Base-by-base conservation (phyloP, 2,113 vertebrate genomes). In the Sinocyclocheilus maitianheensis region DNA sequence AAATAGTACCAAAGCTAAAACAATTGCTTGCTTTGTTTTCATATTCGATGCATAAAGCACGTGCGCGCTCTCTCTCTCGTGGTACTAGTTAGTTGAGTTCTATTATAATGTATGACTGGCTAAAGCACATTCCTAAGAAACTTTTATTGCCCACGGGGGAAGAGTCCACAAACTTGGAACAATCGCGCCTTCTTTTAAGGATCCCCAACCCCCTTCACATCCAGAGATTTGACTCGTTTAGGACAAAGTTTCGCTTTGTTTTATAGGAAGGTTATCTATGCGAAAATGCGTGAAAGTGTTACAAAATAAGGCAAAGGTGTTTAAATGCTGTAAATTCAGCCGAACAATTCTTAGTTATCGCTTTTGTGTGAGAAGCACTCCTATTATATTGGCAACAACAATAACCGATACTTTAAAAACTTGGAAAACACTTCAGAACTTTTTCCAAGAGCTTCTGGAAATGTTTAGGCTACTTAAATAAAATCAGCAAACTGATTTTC, bases 151-250 rank as follows among this genome's bases (percentile, higher is more conserved):
- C 78, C 20, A n/a, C n/a, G 11, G 55, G 77, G 34, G 34, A 9
- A 58, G 46, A 80, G 78, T 24, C 78, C 58, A 43, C 53, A 63
- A 46, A 80, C 55, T 24, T 9, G 22, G 58, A 63, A 80, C 34
- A 80, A 80, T 63, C 20, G 37, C 55, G 20, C 20, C 3, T 80
- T 40, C 26, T 77, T 77, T 46, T 43, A 43, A 53, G 13, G 46
- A 9, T 77, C 2, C 3, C 48, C n/a, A 53, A 77, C 24, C 1
- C 14, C 43, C n/a, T 2, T 14, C 74, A 51, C 22, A 24, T 77
- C 7, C 48, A 53, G 14, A 20, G 14, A 77, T 30, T 26, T 77
- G 1, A 77, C 75, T 20, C 75, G 75, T 30, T 77, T 16, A 10
- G 14, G 43, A 48, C 43, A 34, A 40, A 43, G 30, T 10, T 37